These are phyloP conservation scores for Ormyrus nitidulus DNA, from an alignment of 2,888 invertebrate genomes.

Conservation along the genomic window DNA sequence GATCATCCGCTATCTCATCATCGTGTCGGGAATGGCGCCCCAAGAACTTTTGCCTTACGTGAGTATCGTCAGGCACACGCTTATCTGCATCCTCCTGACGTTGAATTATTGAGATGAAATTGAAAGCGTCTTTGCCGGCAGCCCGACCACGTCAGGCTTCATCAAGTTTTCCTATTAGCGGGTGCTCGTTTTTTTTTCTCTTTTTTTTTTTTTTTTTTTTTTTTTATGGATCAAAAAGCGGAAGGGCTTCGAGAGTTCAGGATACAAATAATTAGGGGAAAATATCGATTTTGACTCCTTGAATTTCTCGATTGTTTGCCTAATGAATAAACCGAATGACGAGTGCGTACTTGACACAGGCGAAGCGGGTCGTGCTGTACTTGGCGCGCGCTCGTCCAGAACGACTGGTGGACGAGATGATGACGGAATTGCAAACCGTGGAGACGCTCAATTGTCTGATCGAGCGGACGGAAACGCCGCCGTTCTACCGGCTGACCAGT, in stretches of 20 bases:
- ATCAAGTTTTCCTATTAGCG: conserved; percentile 13
- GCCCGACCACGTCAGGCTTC: too few relatives aligned
- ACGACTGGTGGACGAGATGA: conserved; percentile 95
- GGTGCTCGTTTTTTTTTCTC: not conserved
- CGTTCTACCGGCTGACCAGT: conserved; percentile 95
- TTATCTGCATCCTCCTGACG: not conserved
- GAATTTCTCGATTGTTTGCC: too few relatives aligned
- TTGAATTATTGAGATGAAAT: conserved; percentile 21
- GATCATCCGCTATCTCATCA: conserved; percentile 96
- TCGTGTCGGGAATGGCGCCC: conserved; percentile 98
- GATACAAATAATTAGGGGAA: too few relatives aligned
- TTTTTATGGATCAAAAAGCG: too few relatives aligned
- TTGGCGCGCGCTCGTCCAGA: conserved; percentile 94
- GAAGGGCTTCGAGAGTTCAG: too few relatives aligned
- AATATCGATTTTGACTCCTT: too few relatives aligned
- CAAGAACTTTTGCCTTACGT: conserved; percentile 94
- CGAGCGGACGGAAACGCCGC: conserved; percentile 98
- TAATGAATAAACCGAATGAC: too few relatives aligned
- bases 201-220: too few relatives aligned
- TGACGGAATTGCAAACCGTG: conserved; percentile 97
- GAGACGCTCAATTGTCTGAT: conserved; percentile 97
- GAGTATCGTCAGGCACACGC: conserved; percentile 74
- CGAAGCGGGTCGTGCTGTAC: conserved; percentile 95
- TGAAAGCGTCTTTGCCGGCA: not conserved
- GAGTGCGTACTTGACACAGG: conserved; percentile 77